These are phyloP conservation scores for Drosophila repleta DNA, from an alignment of 1,140 invertebrate genomes.

Conservation along the genomic window DNA sequence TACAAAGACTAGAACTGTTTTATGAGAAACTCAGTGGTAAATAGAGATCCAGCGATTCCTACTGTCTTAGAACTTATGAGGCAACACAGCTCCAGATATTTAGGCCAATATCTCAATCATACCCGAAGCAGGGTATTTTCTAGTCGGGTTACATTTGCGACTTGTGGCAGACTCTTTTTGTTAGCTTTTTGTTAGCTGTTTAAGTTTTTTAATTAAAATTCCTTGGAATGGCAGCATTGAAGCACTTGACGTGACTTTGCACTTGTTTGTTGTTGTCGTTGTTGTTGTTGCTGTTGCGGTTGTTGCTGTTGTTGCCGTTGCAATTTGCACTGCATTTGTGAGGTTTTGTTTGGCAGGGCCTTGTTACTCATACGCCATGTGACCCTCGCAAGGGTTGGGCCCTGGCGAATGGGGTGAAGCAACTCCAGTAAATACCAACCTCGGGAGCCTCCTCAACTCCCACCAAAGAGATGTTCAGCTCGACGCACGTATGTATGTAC, in stretches of 20 bases:
- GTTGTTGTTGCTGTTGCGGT: not conserved
- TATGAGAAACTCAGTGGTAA: too few species aligned
- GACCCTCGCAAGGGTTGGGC: not conserved
- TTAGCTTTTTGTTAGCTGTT: conserved; percentile 20
- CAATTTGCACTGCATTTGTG: conserved; percentile 43
- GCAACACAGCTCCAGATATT: too few species aligned
- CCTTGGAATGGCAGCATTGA: conserved; percentile 42
- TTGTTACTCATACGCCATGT: conserved; percentile 45
- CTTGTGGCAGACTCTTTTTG: not conserved
- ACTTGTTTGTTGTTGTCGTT: conserved; percentile 13
- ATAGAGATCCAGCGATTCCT: too few species aligned
- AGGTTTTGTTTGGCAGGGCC: conserved; percentile 37
- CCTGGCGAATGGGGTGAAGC: too few species aligned
- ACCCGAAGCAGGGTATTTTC: too few species aligned
- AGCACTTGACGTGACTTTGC: conserved; percentile 42
- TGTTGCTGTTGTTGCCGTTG: conserved; percentile 20
- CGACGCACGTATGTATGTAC: too few species aligned
- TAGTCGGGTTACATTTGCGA: too few species aligned
- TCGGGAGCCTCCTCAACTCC: not conserved
- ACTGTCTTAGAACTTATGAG: too few species aligned
- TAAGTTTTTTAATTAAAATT: conserved; percentile 54
- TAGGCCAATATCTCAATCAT: too few species aligned
- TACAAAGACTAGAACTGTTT: too few species aligned
- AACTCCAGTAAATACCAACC: conserved; percentile 2
- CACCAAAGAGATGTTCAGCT: not conserved